phyloP scores from a whole-genome alignment of 2,797 vertebrate genomes.

The Vespertilio murinus region DNA sequence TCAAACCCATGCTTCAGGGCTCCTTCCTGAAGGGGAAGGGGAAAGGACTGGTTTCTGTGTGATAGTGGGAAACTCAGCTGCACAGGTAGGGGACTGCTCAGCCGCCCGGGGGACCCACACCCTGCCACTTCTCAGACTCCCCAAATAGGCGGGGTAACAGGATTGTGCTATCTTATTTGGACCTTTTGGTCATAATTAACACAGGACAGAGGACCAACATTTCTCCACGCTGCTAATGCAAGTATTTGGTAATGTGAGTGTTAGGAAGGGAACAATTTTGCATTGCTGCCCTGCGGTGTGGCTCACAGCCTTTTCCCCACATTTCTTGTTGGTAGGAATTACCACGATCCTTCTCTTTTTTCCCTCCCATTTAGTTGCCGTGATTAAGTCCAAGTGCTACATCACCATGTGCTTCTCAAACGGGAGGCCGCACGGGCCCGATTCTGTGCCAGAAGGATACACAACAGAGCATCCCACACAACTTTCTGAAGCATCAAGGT shows the following conservation, averaged over 20 bases:
- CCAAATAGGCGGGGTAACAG: too few species aligned
- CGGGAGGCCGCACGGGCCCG: too few species aligned
- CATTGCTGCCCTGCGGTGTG: background rate
- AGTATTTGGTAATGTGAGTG: too few species aligned
- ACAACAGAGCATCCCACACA: background rate
- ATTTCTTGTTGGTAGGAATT: background rate
- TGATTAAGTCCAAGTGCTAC: background rate
- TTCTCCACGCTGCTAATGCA: background rate
- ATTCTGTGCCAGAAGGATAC: background rate
- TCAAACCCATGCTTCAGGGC: background rate
- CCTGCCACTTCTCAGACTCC: background rate
- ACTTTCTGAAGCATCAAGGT: background rate
- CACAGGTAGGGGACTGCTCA: background rate
- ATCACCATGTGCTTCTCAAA: background rate
- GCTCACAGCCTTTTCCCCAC: background rate
- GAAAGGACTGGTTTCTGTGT: background rate
- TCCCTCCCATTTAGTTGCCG: background rate
- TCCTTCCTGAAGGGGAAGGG: background rate
- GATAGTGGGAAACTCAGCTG: background rate
- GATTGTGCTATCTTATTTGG: background rate
- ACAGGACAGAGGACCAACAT: background rate
- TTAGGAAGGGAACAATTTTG: too few species aligned
- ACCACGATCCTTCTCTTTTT: background rate
- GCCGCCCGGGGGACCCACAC: background rate
- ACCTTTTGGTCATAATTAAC: background rate